Percentiles rank a stretch among this genome's conserved stretches.
phyloP scores from a whole-genome alignment of 1,140 invertebrate species.

The Diachasma alloeum region DNA sequence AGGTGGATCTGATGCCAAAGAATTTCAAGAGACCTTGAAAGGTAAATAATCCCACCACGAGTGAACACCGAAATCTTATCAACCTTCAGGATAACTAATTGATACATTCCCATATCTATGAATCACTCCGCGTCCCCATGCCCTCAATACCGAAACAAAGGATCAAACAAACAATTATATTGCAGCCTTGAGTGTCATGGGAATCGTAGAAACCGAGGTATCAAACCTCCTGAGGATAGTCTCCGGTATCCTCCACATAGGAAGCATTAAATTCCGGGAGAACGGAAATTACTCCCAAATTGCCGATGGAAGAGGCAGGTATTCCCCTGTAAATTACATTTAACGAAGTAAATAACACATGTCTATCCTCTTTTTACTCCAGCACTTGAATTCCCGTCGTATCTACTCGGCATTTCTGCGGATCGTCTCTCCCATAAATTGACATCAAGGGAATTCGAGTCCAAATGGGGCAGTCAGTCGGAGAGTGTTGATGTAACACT shows the following conservation, averaged over 20 bases:
- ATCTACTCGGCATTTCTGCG: slow-evolving; percentile 71
- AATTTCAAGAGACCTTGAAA: slow-evolving; percentile 76
- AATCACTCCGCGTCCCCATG: slow-evolving; percentile 12
- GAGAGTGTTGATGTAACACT: slow-evolving; percentile 76
- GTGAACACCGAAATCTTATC: not conserved
- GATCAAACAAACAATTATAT: slow-evolving; percentile 23
- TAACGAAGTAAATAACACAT: slow-evolving; percentile 2
- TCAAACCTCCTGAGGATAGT: slow-evolving; percentile 71
- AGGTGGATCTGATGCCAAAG: slow-evolving; percentile 73
- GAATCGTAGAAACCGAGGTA: slow-evolving; percentile 68
- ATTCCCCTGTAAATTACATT: slow-evolving; percentile 1
- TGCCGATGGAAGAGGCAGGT: slow-evolving; percentile 70
- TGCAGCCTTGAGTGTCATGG: slow-evolving; percentile 76
- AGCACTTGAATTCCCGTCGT: slow-evolving; percentile 75
- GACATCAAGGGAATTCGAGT: slow-evolving; percentile 74
- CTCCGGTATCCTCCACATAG: slow-evolving; percentile 75
- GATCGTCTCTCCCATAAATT: slow-evolving; percentile 72
- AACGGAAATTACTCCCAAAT: slow-evolving; percentile 74
- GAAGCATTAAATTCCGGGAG: slow-evolving; percentile 74
- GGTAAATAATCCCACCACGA: slow-evolving; percentile 51
- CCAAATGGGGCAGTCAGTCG: slow-evolving; percentile 77
- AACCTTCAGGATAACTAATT: not conserved
- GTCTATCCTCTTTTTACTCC: slow-evolving; percentile 37
- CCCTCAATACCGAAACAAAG: not conserved
- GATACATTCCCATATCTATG: not conserved